These are phyloP conservation scores for Aurelia sp. DNA, from an alignment of 30 jellyfish, hydroid and myxozoan genomes.

Conservation along the genomic window DNA sequence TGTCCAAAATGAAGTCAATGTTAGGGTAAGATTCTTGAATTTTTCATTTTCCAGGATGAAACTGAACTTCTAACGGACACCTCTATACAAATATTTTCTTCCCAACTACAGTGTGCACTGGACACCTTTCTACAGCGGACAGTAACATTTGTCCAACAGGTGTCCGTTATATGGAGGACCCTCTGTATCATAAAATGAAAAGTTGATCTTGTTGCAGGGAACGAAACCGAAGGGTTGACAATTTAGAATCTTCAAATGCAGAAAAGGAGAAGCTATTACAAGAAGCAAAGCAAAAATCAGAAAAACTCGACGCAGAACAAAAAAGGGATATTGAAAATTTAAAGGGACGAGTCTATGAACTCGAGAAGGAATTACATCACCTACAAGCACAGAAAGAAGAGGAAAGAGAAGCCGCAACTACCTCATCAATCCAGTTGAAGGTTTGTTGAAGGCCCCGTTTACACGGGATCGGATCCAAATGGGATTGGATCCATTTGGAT, in stretches of 20 bases:
- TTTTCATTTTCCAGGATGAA: background rate
- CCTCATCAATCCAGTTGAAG: conserved; percentile 44
- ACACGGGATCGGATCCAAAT: no score
- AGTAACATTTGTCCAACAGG: no score
- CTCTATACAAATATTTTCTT: no score
- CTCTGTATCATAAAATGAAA: no score
- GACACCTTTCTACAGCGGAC: no score
- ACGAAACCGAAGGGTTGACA: conserved; percentile 11
- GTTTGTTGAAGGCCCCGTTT: conserved; percentile 24
- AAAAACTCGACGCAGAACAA: background rate
- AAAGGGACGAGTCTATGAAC: background rate
- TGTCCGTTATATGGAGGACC: no score
- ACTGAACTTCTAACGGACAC: no score
- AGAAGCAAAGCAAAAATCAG: conserved; percentile 15
- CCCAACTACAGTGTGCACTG: no score
- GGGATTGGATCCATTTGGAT: no score
- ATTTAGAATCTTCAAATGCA: conserved; percentile 12
- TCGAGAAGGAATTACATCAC: conserved; percentile 1
- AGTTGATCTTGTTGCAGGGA: conserved; percentile 21
- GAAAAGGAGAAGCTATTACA: conserved; percentile 10
- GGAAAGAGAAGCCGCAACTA: conserved; percentile 35
- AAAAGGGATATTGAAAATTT: conserved; percentile 5
- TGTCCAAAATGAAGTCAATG: conserved; percentile 24
- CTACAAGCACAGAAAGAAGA: conserved; percentile 16
- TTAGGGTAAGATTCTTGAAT: conserved; percentile 16